Evolutionary conservation across 2,888 invertebrate genomes (phyloP).

Genomic region (Lycia hirtaria): DNA sequence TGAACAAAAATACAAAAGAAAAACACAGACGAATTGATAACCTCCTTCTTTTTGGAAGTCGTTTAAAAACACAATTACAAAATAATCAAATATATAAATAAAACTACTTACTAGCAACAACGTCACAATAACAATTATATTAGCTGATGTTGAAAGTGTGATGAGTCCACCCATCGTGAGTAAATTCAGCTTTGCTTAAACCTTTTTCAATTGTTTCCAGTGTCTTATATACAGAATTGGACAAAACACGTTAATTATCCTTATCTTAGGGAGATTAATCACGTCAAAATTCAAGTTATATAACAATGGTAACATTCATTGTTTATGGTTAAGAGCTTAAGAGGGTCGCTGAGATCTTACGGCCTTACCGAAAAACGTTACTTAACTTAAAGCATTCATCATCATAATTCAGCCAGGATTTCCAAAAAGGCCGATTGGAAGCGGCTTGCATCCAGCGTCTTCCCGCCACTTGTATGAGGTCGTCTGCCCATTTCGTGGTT

Average conservation of each 20-base stretch:
- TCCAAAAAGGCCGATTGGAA: too few species aligned
- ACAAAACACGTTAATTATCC: constrained; percentile 39
- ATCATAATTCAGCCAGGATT: too few species aligned
- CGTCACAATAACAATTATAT: constrained; percentile 27
- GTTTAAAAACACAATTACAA: too few species aligned
- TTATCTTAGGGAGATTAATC: constrained; percentile 46
- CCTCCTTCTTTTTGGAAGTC: too few species aligned
- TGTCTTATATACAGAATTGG: constrained; percentile 37
- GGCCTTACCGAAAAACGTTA: too few species aligned
- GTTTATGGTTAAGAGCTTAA: background rate
- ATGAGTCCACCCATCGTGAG: constrained; percentile 27
- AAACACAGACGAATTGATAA: too few species aligned
- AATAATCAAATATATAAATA: too few species aligned
- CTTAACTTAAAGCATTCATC: background rate
- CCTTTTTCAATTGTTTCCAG: constrained; percentile 29
- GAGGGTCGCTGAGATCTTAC: too few species aligned
- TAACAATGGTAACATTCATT: background rate
- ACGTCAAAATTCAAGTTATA: constrained; percentile 38
- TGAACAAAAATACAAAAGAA: too few species aligned
- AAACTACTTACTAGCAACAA: constrained; percentile 26
- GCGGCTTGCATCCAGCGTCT: too few species aligned
- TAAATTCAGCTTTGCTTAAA: constrained; percentile 43
- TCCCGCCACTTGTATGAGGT: too few species aligned
- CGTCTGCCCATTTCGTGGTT: too few species aligned
- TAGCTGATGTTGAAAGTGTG: constrained; percentile 10